These are phyloP conservation scores for Nothocercus nigrocapillus DNA, from an alignment of 2,113 vertebrate species.

Conservation along the genomic window DNA sequence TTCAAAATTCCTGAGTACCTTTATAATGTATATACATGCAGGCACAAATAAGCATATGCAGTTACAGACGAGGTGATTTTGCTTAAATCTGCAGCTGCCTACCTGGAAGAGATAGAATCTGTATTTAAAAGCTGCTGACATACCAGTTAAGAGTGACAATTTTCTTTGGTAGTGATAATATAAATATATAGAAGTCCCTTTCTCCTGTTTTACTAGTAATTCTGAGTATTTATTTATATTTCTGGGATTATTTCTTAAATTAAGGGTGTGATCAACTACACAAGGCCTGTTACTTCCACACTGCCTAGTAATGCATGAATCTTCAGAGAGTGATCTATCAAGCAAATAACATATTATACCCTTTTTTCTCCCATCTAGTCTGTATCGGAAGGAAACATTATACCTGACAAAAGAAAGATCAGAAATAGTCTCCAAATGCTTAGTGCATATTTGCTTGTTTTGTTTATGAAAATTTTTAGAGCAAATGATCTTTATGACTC, in stretches of 20 bases:
- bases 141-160: not conserved
- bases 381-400: rapidly evolving
- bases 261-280: not conserved
- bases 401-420: not conserved
- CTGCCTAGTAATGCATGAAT: not conserved
- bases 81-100: not conserved
- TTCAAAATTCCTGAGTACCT: not conserved
- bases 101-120: not conserved
- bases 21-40: rapidly evolving
- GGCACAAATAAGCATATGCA: not conserved
- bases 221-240: not conserved
- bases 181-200: not conserved
- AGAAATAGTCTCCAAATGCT: not conserved
- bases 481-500: not conserved
- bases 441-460: not conserved
- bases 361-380: not conserved
- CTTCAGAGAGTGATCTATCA: not conserved
- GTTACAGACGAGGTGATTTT: not conserved
- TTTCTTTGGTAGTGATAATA: not conserved
- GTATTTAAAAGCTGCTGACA: not conserved
- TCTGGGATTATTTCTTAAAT: not conserved
- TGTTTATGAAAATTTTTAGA: not conserved
- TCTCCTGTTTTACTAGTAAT: not conserved
- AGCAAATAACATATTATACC: not conserved
- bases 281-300: not conserved